A percentile compares a stretch with the other conserved stretches of the same genome.
Evolutionary conservation across 2,113 vertebrate genomes (phyloP).

Genomic region (Malurus cyaneus): DNA sequence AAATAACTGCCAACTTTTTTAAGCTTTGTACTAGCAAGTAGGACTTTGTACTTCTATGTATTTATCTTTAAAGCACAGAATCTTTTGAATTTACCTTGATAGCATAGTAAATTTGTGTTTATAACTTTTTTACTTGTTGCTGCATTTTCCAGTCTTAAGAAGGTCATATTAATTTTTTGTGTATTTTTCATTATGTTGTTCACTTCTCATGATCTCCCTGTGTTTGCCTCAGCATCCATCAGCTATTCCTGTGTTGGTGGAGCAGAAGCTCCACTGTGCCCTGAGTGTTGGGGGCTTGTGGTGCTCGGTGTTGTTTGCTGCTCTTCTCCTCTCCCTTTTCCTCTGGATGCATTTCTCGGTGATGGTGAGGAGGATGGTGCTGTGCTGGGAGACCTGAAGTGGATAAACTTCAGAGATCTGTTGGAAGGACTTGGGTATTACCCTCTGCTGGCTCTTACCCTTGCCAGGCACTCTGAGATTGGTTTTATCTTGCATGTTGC

Average conservation of each 20-base stretch:
- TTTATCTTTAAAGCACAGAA: background rate
- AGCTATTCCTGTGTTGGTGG: background rate
- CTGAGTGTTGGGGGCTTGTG: rapidly evolving
- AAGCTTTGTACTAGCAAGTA: background rate
- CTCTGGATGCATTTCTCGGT: background rate
- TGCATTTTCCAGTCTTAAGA: background rate
- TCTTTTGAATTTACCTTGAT: background rate
- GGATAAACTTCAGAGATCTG: background rate
- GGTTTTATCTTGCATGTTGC: background rate
- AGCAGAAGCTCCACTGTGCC: background rate
- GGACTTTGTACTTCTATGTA: background rate
- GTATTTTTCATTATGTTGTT: background rate
- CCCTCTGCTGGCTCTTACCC: background rate
- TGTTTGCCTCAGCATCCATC: background rate
- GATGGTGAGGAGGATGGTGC: background rate
- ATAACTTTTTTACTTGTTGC: background rate
- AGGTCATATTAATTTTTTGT: background rate
- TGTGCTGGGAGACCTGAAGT: background rate
- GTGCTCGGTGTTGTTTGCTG: background rate
- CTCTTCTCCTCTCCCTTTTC: background rate
- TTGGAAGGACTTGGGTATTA: background rate
- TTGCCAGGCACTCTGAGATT: background rate
- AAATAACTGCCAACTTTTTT: background rate
- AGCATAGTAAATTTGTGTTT: background rate
- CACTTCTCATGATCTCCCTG: background rate